Evolutionary conservation across 2,888 invertebrate genomes (phyloP), one percentile per base, ranked within the genome.

Genomic region (Lacanobia wlatinum): DNA sequence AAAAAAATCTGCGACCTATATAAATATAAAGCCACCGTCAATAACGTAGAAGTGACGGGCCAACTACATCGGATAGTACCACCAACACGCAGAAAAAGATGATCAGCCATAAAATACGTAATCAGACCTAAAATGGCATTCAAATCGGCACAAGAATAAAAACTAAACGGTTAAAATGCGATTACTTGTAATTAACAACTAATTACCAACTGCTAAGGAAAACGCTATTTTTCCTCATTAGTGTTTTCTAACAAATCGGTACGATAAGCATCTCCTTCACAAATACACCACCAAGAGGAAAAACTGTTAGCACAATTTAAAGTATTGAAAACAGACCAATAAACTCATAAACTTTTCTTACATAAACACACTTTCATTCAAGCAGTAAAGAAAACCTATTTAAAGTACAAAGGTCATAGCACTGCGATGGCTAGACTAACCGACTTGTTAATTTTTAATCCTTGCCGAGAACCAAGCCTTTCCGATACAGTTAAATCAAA

Each of bases 381-480:
- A 38, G 65, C 6, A 58, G 23, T 48, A 40, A n/a, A 70, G 50
- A 62, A 76, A 70, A 69, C 34, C 56, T 70, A 72, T 72, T 66
- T 68, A 66, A 69, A 65, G 67, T 64, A 63, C 63, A 82, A 85
- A 87, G 88, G 81, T 87, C 86, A 80, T 78, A 84, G 85, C 82
- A 83, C 87, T 73, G 60, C 52, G 56, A 75, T 70, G 78, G 87
- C 87, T 84, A 89, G 86, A 89, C 88, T 89, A 85, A 89, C 87
- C 84, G 79, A 86, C 78, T 83, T 74, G 84, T 90, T 84, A 86
- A 89, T 90, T 88, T 87, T 89, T 89, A 88, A 90, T 89, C 64
- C 81, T 77, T 38, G 23, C 53, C 56, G 16, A 70, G 28, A 52
- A 28, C 16, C 14, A 63, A 71, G 21, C 48, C 21, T 50, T 70